Percentiles rank a stretch among this genome's conserved stretches.
phyloP scores from a whole-genome alignment of 2,113 vertebrate genomes.

The Helogale parvula region DNA sequence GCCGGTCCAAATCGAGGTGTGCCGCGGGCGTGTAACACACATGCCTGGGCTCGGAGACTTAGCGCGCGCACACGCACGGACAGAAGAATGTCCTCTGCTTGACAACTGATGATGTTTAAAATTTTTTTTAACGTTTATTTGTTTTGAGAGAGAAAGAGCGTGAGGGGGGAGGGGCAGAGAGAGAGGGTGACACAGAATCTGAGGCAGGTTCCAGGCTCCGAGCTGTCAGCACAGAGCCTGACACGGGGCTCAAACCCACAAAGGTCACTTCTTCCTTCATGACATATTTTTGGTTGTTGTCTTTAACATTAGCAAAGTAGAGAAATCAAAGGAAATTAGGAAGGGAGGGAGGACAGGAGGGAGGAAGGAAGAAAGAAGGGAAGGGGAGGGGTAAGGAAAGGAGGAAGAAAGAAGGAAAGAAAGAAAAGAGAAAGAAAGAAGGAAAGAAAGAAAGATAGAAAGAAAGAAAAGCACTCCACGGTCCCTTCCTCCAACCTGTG shows the following conservation, averaged over 20 bases:
- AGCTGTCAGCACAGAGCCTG: background rate
- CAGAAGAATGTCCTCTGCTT: background rate
- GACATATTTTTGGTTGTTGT: background rate
- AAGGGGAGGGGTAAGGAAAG: too few relatives aligned
- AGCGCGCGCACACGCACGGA: rapidly evolving
- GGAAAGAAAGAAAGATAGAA: too few relatives aligned
- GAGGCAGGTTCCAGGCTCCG: background rate
- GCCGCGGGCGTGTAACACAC: background rate
- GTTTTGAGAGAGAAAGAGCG: background rate
- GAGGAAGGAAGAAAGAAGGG: too few relatives aligned
- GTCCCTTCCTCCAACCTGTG: background rate
- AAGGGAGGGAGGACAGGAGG: too few relatives aligned
- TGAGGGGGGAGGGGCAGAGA: background rate
- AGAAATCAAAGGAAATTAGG: background rate
- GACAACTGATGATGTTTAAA: background rate
- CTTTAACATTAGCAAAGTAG: background rate
- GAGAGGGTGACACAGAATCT: background rate
- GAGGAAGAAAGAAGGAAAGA: too few relatives aligned
- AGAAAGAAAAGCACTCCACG: background rate
- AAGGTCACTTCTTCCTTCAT: background rate
- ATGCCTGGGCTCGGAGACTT: background rate
- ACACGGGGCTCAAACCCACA: background rate
- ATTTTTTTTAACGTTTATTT: background rate
- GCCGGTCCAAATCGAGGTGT: background rate
- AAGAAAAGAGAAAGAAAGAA: too few relatives aligned